Evolutionary conservation across 2,113 vertebrate genomes (phyloP).

Genomic region (Dasyprocta punctata): DNA sequence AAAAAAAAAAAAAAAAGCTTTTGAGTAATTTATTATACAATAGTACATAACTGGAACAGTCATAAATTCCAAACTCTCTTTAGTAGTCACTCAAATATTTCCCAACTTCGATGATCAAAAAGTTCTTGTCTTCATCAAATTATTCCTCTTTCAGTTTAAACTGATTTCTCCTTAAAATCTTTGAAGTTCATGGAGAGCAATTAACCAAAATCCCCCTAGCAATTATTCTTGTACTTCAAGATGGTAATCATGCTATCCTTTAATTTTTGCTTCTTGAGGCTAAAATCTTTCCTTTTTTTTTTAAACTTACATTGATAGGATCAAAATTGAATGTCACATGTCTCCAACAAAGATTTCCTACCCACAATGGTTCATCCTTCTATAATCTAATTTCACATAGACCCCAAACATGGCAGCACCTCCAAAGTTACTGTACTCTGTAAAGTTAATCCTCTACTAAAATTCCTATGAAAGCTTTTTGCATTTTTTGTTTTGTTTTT

Average conservation of each 20-base stretch:
- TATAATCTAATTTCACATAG: slow-evolving; percentile 21
- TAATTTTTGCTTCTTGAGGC: slow-evolving; percentile 46
- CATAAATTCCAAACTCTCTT: slow-evolving; percentile 40
- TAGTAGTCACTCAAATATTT: slow-evolving; percentile 57
- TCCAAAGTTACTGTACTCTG: neutral
- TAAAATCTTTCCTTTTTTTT: slow-evolving; percentile 4
- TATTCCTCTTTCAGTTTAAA: slow-evolving; percentile 56
- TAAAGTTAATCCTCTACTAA: neutral
- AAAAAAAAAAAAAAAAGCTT: too few species aligned
- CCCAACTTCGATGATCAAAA: slow-evolving; percentile 50
- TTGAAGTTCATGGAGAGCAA: slow-evolving; percentile 48
- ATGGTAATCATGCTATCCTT: slow-evolving; percentile 46
- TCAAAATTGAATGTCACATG: neutral
- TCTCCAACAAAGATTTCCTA: slow-evolving; percentile 44
- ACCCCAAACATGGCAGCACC: neutral
- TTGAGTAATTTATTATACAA: neutral
- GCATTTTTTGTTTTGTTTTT: neutral
- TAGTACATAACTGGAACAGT: slow-evolving; percentile 21
- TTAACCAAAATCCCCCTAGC: slow-evolving; percentile 29
- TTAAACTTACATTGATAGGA: neutral
- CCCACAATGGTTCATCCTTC: neutral
- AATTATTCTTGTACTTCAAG: slow-evolving; percentile 28
- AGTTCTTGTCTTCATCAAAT: slow-evolving; percentile 21
- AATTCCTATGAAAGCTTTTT: neutral
- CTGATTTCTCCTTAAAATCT: slow-evolving; percentile 40